Percentiles rank a stretch among this genome's conserved stretches.
These are phyloP conservation scores for Girardinus metallicus DNA, from an alignment of 2,797 vertebrate species.

Conservation along the genomic window DNA sequence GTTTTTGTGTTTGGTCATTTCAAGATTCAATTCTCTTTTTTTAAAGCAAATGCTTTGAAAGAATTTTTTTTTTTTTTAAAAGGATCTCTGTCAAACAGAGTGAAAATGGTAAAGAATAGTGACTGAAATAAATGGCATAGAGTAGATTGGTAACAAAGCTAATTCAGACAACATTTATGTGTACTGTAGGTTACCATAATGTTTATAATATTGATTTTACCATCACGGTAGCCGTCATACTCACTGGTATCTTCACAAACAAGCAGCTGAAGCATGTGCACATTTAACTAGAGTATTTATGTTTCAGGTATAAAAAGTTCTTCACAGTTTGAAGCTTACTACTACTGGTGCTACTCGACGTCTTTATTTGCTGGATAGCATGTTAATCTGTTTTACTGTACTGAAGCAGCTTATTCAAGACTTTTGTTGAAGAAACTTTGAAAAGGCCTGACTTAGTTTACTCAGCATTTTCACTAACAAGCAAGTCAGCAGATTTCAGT, in stretches of 20 bases:
- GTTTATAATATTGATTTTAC: constrained; percentile 8
- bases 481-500: constrained; percentile 41
- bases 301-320: constrained; percentile 49
- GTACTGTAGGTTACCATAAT: constrained; percentile 27
- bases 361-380: constrained; percentile 8
- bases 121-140: constrained; percentile 16
- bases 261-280: constrained; percentile 19
- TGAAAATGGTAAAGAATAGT: constrained; percentile 28
- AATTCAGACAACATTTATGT: constrained; percentile 9
- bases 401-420: constrained; percentile 19
- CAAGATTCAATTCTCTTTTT: constrained; percentile 40
- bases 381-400: constrained; percentile 19
- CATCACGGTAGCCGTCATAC: constrained; percentile 8
- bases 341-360: constrained; percentile 54
- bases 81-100: constrained; percentile 79
- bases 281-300: constrained; percentile 6
- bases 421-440: constrained; percentile 23
- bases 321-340: constrained; percentile 17
- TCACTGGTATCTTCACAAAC: constrained; percentile 35
- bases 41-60: constrained; percentile 63
- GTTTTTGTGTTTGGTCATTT: constrained; percentile 40
- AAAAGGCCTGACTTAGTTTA: constrained; percentile 38
- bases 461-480: constrained; percentile 63
- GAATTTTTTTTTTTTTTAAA: constrained; percentile 27
- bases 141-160: constrained; percentile 9